Evolutionary conservation across 64 coral and sea anemone species (phyloP).

Genomic region (Stylophora pistillata): DNA sequence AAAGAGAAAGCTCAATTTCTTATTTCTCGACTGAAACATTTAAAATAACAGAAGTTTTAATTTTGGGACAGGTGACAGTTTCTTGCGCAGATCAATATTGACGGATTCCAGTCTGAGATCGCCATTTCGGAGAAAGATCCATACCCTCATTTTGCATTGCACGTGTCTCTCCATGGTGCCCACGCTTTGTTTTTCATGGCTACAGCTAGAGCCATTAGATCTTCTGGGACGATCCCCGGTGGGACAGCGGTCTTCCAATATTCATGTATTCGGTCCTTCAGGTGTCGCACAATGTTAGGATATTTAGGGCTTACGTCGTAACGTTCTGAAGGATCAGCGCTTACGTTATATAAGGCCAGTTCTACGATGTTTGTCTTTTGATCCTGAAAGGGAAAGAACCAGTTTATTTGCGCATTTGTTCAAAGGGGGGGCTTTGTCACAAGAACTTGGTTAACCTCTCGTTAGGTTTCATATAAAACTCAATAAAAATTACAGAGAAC

Average conservation of each 20-base stretch:
- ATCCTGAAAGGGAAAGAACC: no score
- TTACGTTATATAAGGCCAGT: constrained; percentile 1
- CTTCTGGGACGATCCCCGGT: constrained; percentile 19
- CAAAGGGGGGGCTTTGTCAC: no score
- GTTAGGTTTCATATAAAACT: no score
- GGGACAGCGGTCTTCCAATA: constrained; percentile 18
- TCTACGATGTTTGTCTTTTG: constrained; percentile 32
- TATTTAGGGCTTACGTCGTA: not conserved
- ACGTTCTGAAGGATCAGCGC: constrained; percentile 18
- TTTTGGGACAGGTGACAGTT: no score
- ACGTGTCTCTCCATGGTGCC: constrained; percentile 11
- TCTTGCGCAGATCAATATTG: no score
- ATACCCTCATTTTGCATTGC: not conserved
- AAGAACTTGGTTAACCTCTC: no score
- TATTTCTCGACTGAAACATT: no score
- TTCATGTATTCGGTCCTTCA: constrained; percentile 12
- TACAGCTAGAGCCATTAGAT: not conserved
- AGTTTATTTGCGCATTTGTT: no score
- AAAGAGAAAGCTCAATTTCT: no score
- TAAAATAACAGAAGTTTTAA: no score
- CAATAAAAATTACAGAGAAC: no score
- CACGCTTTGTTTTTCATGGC: constrained; percentile 32
- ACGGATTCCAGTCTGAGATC: no score
- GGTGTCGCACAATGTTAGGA: constrained; percentile 18
- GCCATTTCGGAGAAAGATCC: not conserved